Base-by-base conservation (phyloP, 2,888 invertebrate genomes). In the Uropetala carovei region DNA sequence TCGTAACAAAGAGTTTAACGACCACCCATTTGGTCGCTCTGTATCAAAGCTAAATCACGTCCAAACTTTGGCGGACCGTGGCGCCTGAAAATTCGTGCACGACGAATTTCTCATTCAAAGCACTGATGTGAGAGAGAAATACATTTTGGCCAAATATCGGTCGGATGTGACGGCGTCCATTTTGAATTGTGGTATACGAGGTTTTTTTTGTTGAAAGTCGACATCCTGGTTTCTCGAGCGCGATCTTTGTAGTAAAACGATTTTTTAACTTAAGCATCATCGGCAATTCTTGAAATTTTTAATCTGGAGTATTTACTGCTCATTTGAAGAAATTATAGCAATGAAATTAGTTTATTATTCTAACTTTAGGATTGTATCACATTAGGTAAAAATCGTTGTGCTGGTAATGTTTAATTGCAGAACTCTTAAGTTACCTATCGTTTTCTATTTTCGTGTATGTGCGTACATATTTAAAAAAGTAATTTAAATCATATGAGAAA, bases 101-200 rank as follows among this genome's bases (percentile, higher is more conserved):
- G 68, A 68, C 68, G n/a, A 9, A 10, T n/a, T 68, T 68, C 22
- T 68, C 18, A 68, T 68, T 68, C 68, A 7, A 22, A 18, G 22
- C 68, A 68, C 68, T 8, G 68, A 68, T 68, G n/a, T 22, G 68
- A n/a, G 22, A 68, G 68, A 68, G 68, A 68, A 68, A 64, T n/a
- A 68, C 18, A 68, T 68, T 22, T 22, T 68, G 18, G 68, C 18
- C 22, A 68, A 68, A 68, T 68, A 22, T 68, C 68, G 68, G 43
- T 68, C 22, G 68, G 22, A 68, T n/a, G 7, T 22, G 9, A 0
- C 22, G 68, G 68, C 68, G 68, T 22, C 68, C n/a, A 68, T 68
- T 68, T 22, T 22, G 68, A 68, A n/a, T 68, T 18, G 22, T 68
- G 22, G 22, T 18, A 68, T 18, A 68, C n/a, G 7, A 43, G 68